A percentile compares a stretch with the other conserved stretches of the same genome.
Conservation (phyloP, 64 coral and sea anemone genomes). For the Stichodactyla mertensii region DNA sequence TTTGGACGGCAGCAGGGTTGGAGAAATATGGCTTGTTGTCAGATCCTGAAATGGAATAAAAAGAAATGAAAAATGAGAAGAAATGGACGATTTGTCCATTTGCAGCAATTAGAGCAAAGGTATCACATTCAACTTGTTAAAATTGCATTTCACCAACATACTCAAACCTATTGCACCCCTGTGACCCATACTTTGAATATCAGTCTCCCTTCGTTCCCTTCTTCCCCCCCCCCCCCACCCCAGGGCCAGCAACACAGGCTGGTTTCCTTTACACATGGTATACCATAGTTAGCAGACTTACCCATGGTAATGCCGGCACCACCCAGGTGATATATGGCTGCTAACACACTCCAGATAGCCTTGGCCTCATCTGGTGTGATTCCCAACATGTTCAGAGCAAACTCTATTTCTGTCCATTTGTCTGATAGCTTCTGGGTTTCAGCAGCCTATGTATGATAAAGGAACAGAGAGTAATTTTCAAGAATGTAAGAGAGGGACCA, state of each 20-base stretch:
- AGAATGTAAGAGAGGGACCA: background rate
- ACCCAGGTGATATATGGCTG: slow-evolving; percentile 95
- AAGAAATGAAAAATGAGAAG: background rate
- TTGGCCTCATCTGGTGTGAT: slow-evolving; percentile 74
- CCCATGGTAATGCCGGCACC: slow-evolving; percentile 80
- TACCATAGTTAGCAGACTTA: slow-evolving; percentile 17
- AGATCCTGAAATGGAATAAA: slow-evolving; percentile 36
- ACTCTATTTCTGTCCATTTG: slow-evolving; percentile 96
- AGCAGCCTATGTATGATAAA: slow-evolving; percentile 35
- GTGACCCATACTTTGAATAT: too few relatives aligned
- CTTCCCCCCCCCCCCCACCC: background rate
- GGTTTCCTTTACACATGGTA: background rate
- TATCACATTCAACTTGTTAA: too few relatives aligned
- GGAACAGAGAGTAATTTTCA: background rate
- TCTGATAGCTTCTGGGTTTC: slow-evolving; percentile 43
- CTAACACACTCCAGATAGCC: slow-evolving; percentile 76
- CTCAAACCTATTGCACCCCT: too few relatives aligned
- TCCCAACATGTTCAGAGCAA: slow-evolving; percentile 81
- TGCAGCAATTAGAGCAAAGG: too few relatives aligned
- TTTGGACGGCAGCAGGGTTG: slow-evolving; percentile 86
- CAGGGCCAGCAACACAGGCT: too few relatives aligned
- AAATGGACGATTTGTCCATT: background rate
- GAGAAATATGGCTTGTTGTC: slow-evolving; percentile 96
- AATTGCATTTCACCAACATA: too few relatives aligned
- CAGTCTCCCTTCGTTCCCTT: too few relatives aligned